These are phyloP conservation scores for Hippocampus kuda DNA, from an alignment of 2,797 vertebrate genomes.

Conservation along the genomic window DNA sequence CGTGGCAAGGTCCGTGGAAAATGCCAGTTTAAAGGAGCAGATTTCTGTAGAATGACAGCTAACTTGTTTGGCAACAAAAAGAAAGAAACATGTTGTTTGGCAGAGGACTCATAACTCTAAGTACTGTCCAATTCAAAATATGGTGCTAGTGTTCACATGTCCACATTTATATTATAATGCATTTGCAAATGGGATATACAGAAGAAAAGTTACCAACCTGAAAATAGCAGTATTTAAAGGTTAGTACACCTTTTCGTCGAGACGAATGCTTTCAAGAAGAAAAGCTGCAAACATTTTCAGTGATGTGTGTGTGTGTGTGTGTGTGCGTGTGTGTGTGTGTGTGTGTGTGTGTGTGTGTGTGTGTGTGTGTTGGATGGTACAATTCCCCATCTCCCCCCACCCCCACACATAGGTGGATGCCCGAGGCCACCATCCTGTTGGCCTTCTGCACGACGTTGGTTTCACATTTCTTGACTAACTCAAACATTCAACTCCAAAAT, in stretches of 20 bases:
- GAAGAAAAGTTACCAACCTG: conserved; percentile 42
- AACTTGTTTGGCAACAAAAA: conserved; percentile 5
- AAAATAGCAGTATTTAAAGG: conserved; percentile 37
- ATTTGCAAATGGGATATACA: neutral
- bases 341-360: no score
- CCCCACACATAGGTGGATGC: no score
- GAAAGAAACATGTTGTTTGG: neutral
- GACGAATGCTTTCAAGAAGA: conserved; percentile 16
- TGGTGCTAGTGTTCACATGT: neutral
- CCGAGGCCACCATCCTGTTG: no score
- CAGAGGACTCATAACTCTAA: neutral
- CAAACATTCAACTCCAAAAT: no score
- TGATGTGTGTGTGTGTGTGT: neutral
- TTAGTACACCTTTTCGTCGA: conserved; percentile 16
- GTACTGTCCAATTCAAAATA: neutral
- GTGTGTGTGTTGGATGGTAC: no score
- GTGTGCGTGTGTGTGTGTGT: no score
- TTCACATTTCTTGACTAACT: no score
- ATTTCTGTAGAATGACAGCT: conserved; percentile 40
- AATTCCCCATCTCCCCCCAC: no score
- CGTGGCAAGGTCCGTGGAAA: conserved; percentile 51
- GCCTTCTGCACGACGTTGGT: no score
- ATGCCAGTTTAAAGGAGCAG: conserved; percentile 22
- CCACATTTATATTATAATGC: neutral
- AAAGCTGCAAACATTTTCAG: neutral